A percentile compares a stretch with the other conserved stretches of the same genome.
These are phyloP conservation scores for Lathamus discolor DNA, from an alignment of 2,113 vertebrate species.

Conservation along the genomic window DNA sequence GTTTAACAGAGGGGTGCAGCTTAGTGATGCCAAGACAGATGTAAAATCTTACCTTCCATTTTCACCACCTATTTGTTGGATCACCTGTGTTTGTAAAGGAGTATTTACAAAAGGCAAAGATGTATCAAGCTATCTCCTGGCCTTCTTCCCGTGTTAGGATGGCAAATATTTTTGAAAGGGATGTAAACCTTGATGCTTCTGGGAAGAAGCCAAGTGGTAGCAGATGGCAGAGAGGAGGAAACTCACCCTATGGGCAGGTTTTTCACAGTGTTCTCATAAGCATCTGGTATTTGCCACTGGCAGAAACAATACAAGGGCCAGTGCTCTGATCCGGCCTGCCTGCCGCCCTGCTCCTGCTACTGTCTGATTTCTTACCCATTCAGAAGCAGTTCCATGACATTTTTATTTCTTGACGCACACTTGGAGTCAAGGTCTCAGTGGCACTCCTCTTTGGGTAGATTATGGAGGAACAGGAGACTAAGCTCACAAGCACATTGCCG, in stretches of 20 bases:
- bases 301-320: neutral
- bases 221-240: conserved; percentile 40
- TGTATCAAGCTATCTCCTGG: neutral
- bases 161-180: conserved; percentile 46
- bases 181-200: conserved; percentile 29
- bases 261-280: neutral
- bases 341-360: neutral
- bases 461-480: neutral
- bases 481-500: neutral
- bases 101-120: conserved; percentile 1
- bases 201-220: neutral
- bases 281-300: conserved; percentile 31
- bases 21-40: neutral
- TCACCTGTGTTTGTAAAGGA: neutral
- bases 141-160: neutral
- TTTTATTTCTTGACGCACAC: neutral
- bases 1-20: neutral
- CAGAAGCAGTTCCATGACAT: neutral
- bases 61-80: neutral
- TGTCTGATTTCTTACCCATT: neutral
- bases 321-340: neutral
- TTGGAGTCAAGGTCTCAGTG: neutral
- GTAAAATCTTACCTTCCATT: neutral
- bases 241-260: conserved; percentile 28
- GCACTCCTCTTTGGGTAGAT: neutral